A percentile compares a stretch with the other conserved stretches of the same genome.
These are phyloP conservation scores for Diarsia dahlii DNA, from an alignment of 2,888 invertebrate genomes.

Conservation along the genomic window DNA sequence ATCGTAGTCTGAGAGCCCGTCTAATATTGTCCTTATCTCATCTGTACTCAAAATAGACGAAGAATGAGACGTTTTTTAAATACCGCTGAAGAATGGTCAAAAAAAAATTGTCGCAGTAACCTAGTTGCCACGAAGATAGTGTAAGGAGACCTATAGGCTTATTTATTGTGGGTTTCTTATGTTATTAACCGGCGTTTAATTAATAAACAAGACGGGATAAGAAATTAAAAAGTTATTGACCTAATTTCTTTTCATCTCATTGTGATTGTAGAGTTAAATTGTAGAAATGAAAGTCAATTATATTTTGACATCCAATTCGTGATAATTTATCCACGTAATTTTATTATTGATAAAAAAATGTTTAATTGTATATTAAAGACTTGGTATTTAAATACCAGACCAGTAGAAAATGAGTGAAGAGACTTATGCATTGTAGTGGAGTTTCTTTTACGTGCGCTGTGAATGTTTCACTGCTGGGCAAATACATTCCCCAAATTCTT, in stretches of 20 bases:
- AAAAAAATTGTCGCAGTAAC: background rate
- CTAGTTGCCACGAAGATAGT: background rate
- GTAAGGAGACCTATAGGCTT: background rate
- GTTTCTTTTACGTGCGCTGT: background rate
- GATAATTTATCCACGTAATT: background rate
- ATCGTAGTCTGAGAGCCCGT: conserved; percentile 17
- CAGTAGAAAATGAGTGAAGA: no score
- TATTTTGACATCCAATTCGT: background rate
- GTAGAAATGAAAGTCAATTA: background rate
- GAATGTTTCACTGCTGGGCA: background rate
- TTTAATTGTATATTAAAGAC: background rate
- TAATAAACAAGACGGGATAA: background rate
- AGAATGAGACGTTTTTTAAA: background rate
- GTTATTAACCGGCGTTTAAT: no score
- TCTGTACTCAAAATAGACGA: background rate
- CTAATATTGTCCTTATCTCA: background rate
- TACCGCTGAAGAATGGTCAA: background rate
- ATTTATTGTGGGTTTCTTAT: background rate
- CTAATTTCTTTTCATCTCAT: background rate
- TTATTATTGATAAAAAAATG: background rate
- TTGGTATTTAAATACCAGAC: background rate
- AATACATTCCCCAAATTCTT: background rate
- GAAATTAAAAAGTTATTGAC: background rate
- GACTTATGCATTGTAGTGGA: background rate
- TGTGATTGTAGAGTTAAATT: background rate